Base-by-base conservation (phyloP, 2,797 vertebrate species). In the Melanotaenia pygmaea region DNA sequence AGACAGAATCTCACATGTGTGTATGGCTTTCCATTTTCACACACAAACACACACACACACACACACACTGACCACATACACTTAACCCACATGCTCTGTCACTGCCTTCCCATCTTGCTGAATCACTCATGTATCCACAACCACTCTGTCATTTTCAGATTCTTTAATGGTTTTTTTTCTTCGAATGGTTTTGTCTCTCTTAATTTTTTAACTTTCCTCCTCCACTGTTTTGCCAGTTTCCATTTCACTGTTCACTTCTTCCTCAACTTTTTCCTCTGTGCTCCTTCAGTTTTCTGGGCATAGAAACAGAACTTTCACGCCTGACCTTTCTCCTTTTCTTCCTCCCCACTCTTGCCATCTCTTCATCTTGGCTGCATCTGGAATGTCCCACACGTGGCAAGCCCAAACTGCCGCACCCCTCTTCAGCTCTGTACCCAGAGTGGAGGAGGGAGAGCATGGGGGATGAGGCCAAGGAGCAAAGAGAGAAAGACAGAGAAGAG, bases 351-450 rank as follows among this genome's bases (percentile, higher is more conserved):
- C 67, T 78, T 73, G 66, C 83, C 61, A 74, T 85, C 78, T 86
- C 72, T 91, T 91, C 77, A 76, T 85, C 79, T 87, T 84, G 84
- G 80, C 84, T 90, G 72, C 34, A 80, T 81, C 76, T 91, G 90
- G 93, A 94, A 94, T 93, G 91, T 91, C 95, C 95, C 94, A 94
- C 94, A 96, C 80, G 93, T 96, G 94, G 94, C 95, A 96, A 89
- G 74, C 88, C 83, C 87, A 88, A 88, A 85, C 88, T 86, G 92
- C 93, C 89, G 80, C 91, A 81, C 90, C 88, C 88, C 93, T 93
- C 93, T 93, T 68, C 77, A 54, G 68, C 67, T 82, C 51, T 80
- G 86, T 85, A 88, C 80, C 87, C 83, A 72, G 79, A 40, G 76
- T 76, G 72, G 69, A 79, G 80, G 82, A 80, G 82, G 82, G 70